Conservation (phyloP, 2,113 vertebrate species). For the Spea multiplicata region DNA sequence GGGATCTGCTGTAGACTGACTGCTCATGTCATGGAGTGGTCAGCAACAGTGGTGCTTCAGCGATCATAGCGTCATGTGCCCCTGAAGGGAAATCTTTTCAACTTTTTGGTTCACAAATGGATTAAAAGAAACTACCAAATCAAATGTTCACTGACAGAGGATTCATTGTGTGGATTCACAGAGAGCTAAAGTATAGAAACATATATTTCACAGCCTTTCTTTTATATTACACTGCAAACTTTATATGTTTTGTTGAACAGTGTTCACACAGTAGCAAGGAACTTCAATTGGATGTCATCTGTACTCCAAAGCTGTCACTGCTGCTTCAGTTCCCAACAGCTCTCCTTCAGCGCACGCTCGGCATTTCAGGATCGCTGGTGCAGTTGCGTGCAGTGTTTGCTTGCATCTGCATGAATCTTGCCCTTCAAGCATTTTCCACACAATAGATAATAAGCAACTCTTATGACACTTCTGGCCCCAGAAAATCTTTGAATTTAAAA, state of each 20-base stretch:
- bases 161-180: too few species aligned
- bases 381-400: neutral
- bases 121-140: too few species aligned
- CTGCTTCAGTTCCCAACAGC: neutral
- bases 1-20: too few species aligned
- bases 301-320: slow-evolving; percentile 1
- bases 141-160: too few species aligned
- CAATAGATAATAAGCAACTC: neutral
- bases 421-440: neutral
- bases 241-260: neutral
- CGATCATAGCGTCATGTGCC: too few species aligned
- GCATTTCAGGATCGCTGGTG: neutral
- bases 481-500: neutral
- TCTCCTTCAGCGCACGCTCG: neutral
- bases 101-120: too few species aligned
- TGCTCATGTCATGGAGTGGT: too few species aligned
- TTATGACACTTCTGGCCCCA: neutral
- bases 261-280: neutral
- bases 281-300: neutral
- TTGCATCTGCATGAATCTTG: neutral
- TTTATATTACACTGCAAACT: too few species aligned
- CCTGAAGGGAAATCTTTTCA: too few species aligned
- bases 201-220: too few species aligned
- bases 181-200: too few species aligned
- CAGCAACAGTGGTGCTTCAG: too few species aligned